Conservation (phyloP, 2,797 vertebrate species). For the Muscicapa striata region DNA sequence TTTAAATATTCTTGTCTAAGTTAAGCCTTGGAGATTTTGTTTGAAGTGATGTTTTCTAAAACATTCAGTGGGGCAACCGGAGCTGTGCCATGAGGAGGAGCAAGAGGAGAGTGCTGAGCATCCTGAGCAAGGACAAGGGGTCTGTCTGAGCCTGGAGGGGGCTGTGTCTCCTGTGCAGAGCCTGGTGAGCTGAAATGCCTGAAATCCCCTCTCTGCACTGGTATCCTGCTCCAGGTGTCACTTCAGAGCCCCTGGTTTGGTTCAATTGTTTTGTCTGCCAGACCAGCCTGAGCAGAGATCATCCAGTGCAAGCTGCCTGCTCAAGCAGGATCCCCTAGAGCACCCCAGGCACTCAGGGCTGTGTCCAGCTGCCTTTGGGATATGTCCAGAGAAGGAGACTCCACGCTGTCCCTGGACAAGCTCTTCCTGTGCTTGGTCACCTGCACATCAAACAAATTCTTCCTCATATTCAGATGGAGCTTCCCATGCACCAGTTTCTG, state of each 20-base stretch:
- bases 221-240: neutral
- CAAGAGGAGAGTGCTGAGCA: neutral
- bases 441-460: neutral
- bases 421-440: rapidly evolving
- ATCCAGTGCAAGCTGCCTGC: neutral
- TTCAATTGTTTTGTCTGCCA: neutral
- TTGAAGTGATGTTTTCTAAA: constrained; percentile 66
- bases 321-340: neutral
- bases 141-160: neutral
- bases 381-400: neutral
- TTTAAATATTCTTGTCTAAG: constrained; percentile 64
- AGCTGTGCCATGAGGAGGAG: neutral
- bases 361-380: neutral
- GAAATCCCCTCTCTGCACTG: rapidly evolving
- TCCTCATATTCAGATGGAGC: neutral
- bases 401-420: neutral
- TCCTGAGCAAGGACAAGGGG: neutral
- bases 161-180: neutral
- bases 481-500: neutral
- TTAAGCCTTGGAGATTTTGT: constrained; percentile 62
- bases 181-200: neutral
- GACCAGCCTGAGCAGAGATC: neutral
- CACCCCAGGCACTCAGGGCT: neutral
- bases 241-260: rapidly evolving
- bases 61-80: constrained; percentile 36